Conservation (phyloP, 2,888 invertebrate genomes). For the Philonicus albiceps region DNA sequence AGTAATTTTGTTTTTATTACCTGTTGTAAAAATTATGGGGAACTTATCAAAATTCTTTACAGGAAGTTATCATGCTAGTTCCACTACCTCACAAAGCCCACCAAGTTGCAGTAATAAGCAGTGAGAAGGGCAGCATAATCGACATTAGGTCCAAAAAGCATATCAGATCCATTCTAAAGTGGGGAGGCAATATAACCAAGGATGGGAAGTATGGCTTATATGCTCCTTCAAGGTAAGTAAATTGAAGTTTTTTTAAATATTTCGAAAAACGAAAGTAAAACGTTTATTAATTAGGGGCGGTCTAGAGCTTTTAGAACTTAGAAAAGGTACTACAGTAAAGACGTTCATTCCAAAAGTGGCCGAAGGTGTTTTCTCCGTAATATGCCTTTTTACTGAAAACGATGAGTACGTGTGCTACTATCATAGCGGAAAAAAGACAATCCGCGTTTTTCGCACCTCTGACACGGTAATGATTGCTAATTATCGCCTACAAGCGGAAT, state of each 20-base stretch:
- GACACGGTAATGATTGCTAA: constrained; percentile 94
- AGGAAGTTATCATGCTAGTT: constrained; percentile 77
- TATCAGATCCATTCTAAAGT: constrained; percentile 85
- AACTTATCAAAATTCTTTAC: background rate
- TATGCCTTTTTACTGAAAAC: constrained; percentile 91
- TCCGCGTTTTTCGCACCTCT: constrained; percentile 88
- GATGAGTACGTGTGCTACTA: constrained; percentile 97
- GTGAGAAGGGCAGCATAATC: constrained; percentile 88
- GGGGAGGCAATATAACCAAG: constrained; percentile 88
- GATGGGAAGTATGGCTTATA: constrained; percentile 92
- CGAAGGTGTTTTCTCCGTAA: constrained; percentile 96
- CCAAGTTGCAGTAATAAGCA: constrained; percentile 87
- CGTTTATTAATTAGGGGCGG: constrained; percentile 75
- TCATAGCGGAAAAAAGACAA: constrained; percentile 93
- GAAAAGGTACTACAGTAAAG: constrained; percentile 85
- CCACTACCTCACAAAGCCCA: constrained; percentile 85
- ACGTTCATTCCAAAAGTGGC: constrained; percentile 94
- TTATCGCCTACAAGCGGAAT: constrained; percentile 88
- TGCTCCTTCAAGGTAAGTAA: constrained; percentile 76
- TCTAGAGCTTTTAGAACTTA: constrained; percentile 89
- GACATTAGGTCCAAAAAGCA: constrained; percentile 90
- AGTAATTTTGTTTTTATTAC: background rate
- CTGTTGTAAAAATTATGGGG: too few species aligned
- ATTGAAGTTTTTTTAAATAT: background rate
- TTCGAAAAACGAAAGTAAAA: background rate